phyloP scores from a whole-genome alignment of 2,888 invertebrate species.

The Acleris literana region DNA sequence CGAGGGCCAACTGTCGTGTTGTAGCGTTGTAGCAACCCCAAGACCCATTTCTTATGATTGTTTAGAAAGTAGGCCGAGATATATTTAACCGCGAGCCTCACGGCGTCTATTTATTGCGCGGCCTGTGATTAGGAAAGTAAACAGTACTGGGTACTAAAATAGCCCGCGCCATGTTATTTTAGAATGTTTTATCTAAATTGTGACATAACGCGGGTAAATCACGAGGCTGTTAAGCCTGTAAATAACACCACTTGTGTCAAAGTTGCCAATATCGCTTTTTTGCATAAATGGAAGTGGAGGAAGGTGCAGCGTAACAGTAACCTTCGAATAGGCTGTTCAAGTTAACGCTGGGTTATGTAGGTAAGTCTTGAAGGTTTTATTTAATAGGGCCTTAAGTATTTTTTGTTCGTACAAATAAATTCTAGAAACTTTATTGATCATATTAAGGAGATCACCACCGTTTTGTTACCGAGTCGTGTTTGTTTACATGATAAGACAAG shows the following conservation, averaged over 20 bases:
- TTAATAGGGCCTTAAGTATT: too few relatives aligned
- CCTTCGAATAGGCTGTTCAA: too few relatives aligned
- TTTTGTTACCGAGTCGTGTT: too few relatives aligned
- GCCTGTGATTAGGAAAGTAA: slow-evolving; percentile 72
- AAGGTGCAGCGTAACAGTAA: too few relatives aligned
- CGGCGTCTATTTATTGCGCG: slow-evolving; percentile 65
- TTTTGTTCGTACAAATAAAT: too few relatives aligned
- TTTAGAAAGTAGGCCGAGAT: slow-evolving; percentile 71
- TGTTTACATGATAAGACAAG: too few relatives aligned
- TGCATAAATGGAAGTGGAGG: too few relatives aligned
- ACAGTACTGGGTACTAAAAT: slow-evolving; percentile 61
- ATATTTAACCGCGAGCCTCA: slow-evolving; percentile 70
- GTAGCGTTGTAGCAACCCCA: slow-evolving; percentile 53
- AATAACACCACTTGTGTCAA: slow-evolving; percentile 4
- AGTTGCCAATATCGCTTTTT: too few relatives aligned
- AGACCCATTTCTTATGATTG: slow-evolving; percentile 69
- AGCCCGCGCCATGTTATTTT: slow-evolving; percentile 51
- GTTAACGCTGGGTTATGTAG: too few relatives aligned
- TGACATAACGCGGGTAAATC: slow-evolving; percentile 24
- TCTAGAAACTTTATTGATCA: too few relatives aligned
- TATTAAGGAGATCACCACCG: too few relatives aligned
- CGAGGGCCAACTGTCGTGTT: slow-evolving; percentile 16
- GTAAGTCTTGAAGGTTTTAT: too few relatives aligned
- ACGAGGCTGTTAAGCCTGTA: not conserved
- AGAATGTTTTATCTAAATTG: slow-evolving; percentile 33